These are phyloP conservation scores for Parascotia fuliginaria DNA, from an alignment of 2,888 invertebrate species.

Conservation along the genomic window DNA sequence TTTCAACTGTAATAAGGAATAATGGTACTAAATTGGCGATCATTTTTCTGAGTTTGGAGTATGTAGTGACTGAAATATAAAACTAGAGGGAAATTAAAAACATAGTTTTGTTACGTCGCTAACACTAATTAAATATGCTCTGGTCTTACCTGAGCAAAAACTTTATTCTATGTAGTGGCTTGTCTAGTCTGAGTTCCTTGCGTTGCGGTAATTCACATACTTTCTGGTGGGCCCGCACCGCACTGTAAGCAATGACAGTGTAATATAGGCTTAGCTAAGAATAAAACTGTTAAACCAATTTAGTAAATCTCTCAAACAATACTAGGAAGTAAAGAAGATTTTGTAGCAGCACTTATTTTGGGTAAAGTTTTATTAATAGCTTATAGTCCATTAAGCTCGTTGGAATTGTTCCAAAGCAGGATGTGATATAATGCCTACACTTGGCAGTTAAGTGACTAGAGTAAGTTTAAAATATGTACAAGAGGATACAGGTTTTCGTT, in stretches of 20 bases:
- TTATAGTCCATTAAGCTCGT: slow-evolving; percentile 7
- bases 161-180: too few relatives aligned
- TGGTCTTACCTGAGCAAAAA: too few relatives aligned
- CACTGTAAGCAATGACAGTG: too few relatives aligned
- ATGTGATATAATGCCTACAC: slow-evolving; percentile 10
- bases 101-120: too few relatives aligned
- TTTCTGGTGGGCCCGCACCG: too few relatives aligned
- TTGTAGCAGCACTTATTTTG: neutral
- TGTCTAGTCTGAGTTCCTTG: too few relatives aligned
- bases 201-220: too few relatives aligned
- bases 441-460: slow-evolving; percentile 12
- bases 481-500: neutral
- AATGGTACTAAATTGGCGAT: slow-evolving; percentile 23
- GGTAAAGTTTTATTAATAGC: slow-evolving; percentile 2
- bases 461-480: slow-evolving; percentile 3
- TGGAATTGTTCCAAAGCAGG: slow-evolving; percentile 12
- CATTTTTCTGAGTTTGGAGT: slow-evolving; percentile 8
- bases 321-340: neutral
- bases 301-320: neutral
- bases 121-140: too few relatives aligned
- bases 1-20: slow-evolving; percentile 30
- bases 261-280: neutral
- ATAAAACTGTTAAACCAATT: neutral
- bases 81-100: too few relatives aligned
- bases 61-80: neutral